Conservation (phyloP, 2,888 invertebrate species). For the Ptilodon capucinus region DNA sequence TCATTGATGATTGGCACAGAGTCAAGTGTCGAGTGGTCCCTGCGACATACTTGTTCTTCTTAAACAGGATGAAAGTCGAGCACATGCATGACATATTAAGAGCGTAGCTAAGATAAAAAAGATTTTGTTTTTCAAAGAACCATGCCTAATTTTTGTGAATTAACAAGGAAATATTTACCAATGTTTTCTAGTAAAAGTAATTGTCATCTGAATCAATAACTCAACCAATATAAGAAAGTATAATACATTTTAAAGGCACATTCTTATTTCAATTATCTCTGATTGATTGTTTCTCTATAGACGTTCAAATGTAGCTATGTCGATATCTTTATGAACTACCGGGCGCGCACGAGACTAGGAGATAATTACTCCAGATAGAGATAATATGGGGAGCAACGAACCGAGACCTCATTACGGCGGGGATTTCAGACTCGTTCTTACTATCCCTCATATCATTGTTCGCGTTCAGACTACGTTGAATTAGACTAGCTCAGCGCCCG, state of each 20-base stretch:
- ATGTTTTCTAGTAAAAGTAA: too few species aligned
- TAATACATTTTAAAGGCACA: not conserved
- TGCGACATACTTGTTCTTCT: conserved; percentile 23
- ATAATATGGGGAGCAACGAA: conserved; percentile 58
- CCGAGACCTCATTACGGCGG: conserved; percentile 55
- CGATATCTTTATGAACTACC: conserved; percentile 43
- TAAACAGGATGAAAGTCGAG: conserved; percentile 5
- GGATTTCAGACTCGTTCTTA: conserved; percentile 59
- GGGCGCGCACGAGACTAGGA: conserved; percentile 45
- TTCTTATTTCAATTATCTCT: conserved; percentile 1
- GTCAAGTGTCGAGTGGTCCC: conserved; percentile 41
- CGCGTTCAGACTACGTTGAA: conserved; percentile 35
- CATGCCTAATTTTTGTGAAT: too few species aligned
- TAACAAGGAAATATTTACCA: too few species aligned
- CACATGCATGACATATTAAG: not conserved
- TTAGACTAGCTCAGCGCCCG: conserved; percentile 22
- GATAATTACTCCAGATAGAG: conserved; percentile 64
- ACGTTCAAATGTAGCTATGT: conserved; percentile 17
- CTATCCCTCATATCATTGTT: conserved; percentile 59
- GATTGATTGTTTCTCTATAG: not conserved
- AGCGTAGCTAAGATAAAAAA: too few species aligned
- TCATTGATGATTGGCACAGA: conserved; percentile 78
- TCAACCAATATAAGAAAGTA: not conserved
- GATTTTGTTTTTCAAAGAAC: too few species aligned
- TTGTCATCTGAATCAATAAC: not conserved